These are phyloP conservation scores for Lydus trimaculatus DNA, from an alignment of 2,888 invertebrate species.

Conservation along the genomic window DNA sequence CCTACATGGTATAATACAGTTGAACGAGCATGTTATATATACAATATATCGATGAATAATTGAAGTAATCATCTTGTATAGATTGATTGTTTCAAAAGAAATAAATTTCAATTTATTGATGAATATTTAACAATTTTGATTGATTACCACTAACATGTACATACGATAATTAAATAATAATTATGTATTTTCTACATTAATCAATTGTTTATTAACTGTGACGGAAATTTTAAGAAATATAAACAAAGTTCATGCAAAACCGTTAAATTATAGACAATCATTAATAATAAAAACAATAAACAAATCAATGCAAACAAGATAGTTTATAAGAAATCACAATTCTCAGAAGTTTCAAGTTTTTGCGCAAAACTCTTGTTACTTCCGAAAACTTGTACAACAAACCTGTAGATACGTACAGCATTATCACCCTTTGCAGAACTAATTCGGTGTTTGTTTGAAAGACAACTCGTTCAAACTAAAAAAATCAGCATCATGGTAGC, in stretches of 20 bases:
- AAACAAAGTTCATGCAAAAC: neutral
- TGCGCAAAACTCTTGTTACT: no score
- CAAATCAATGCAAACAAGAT: neutral
- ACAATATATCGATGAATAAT: slow-evolving; percentile 31
- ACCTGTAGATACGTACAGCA: no score
- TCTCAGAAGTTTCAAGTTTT: neutral
- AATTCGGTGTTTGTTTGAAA: no score
- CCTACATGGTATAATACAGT: slow-evolving; percentile 42
- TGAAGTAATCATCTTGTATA: neutral
- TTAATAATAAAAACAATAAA: neutral
- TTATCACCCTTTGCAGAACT: no score
- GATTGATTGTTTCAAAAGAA: neutral
- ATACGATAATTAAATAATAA: neutral
- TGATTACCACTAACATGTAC: no score
- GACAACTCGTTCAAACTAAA: no score
- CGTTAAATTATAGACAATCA: neutral
- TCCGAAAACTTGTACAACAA: no score
- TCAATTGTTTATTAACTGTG: neutral
- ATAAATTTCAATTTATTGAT: neutral
- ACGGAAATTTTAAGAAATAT: neutral
- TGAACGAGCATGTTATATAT: slow-evolving; percentile 31
- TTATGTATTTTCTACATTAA: neutral
- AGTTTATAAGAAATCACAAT: neutral
- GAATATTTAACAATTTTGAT: neutral
- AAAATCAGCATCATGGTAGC: no score